Percentiles rank a stretch among this genome's conserved stretches.
Evolutionary conservation across 64 coral and sea anemone species (phyloP).

Genomic region (Orbicella faveolata): DNA sequence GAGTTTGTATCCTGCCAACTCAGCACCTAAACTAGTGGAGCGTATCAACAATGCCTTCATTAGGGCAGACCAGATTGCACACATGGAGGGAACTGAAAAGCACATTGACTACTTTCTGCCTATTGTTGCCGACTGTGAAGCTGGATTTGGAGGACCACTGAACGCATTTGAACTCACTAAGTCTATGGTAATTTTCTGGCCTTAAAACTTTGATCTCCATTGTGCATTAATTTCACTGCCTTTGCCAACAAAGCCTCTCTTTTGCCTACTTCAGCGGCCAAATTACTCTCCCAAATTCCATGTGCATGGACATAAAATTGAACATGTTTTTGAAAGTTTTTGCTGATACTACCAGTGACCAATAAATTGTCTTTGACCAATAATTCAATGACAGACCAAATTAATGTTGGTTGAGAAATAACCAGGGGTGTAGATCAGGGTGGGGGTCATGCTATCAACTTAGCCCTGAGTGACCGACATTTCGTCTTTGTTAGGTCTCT

Average conservation of each 20-base stretch:
- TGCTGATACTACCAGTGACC: too few relatives aligned
- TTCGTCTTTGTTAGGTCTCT: too few relatives aligned
- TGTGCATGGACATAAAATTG: too few relatives aligned
- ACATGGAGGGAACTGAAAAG: constrained; percentile 84
- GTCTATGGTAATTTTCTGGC: constrained; percentile 70
- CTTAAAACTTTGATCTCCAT: not conserved
- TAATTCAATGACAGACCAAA: too few relatives aligned
- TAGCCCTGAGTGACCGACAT: too few relatives aligned
- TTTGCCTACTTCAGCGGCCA: too few relatives aligned
- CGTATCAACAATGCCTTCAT: constrained; percentile 96
- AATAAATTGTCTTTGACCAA: too few relatives aligned
- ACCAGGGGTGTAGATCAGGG: too few relatives aligned
- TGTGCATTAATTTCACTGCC: not conserved
- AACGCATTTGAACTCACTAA: constrained; percentile 98
- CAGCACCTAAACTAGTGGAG: constrained; percentile 94
- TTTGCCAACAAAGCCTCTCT: not conserved
- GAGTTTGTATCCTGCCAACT: constrained; percentile 94
- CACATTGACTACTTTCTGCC: constrained; percentile 82
- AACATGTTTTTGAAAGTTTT: too few relatives aligned
- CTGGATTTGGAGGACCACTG: constrained; percentile 97
- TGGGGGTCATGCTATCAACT: too few relatives aligned
- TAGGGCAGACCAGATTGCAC: constrained; percentile 89
- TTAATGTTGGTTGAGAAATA: too few relatives aligned
- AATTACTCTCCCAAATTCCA: too few relatives aligned
- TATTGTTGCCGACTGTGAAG: constrained; percentile 96